Conservation (phyloP, 2,888 invertebrate genomes). For the Pachliopta kotzebuea region DNA sequence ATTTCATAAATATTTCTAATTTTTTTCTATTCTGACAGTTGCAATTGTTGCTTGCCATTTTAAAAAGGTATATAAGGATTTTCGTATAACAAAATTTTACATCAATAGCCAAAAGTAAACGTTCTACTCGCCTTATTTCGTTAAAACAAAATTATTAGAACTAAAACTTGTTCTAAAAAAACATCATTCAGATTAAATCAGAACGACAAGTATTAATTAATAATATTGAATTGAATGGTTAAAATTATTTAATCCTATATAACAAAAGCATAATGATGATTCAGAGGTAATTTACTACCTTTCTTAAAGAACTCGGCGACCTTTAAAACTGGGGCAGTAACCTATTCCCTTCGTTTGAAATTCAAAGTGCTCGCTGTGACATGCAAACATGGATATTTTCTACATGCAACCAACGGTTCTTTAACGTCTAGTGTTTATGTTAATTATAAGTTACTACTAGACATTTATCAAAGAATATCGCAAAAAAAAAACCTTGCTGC, state of each 20-base stretch:
- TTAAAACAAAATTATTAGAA: no score
- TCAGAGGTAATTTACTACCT: neutral
- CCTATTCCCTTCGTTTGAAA: slow-evolving; percentile 57
- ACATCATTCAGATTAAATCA: neutral
- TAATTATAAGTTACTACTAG: neutral
- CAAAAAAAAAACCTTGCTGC: neutral
- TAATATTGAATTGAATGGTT: neutral
- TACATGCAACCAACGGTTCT: slow-evolving; percentile 41
- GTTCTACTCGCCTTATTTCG: no score
- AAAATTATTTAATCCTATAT: neutral
- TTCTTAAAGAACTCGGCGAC: slow-evolving; percentile 31
- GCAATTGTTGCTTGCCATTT: neutral
- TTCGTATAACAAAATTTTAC: neutral
- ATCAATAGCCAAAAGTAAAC: neutral
- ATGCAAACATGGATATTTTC: slow-evolving; percentile 41
- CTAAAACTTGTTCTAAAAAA: no score
- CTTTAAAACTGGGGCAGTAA: slow-evolving; percentile 52
- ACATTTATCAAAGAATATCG: neutral
- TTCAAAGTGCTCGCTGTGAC: slow-evolving; percentile 45
- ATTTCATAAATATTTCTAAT: no score
- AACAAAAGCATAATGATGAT: neutral
- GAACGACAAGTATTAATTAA: neutral
- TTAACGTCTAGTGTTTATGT: slow-evolving; percentile 32
- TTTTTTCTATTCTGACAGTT: no score
- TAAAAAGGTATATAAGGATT: neutral